Evolutionary conservation across 2,113 vertebrate genomes (phyloP).

Genomic region (Leucoraja erinaceus): DNA sequence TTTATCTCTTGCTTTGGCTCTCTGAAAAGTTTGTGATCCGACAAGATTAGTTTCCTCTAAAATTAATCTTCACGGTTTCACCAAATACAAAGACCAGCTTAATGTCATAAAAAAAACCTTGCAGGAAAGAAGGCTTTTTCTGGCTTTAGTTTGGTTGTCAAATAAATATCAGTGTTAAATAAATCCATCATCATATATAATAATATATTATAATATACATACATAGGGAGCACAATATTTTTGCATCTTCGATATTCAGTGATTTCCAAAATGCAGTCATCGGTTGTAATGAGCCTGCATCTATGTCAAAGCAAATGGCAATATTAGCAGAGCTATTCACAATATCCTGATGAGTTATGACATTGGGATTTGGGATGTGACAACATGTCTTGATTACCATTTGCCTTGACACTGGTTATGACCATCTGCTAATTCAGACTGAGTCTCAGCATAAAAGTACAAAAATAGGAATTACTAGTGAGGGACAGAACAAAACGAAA

Average conservation of each 20-base stretch:
- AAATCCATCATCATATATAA: neutral
- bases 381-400: slow-evolving; percentile 24
- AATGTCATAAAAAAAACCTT: neutral
- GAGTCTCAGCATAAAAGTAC: neutral
- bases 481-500: neutral
- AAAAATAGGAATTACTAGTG: neutral
- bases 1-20: neutral
- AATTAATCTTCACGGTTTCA: neutral
- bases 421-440: slow-evolving; percentile 24
- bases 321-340: neutral
- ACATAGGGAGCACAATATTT: neutral
- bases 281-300: neutral
- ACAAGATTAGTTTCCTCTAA: slow-evolving; percentile 15
- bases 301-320: neutral
- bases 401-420: slow-evolving; percentile 28
- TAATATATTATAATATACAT: neutral
- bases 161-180: neutral
- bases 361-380: neutral
- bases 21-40: neutral
- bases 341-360: neutral
- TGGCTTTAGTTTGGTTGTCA: neutral
- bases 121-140: neutral
- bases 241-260: neutral
- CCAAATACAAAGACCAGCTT: slow-evolving; percentile 5
- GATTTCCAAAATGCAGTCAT: neutral